These are phyloP conservation scores for Podotricha telesiphe DNA, from an alignment of 2,888 invertebrate species.

Conservation along the genomic window DNA sequence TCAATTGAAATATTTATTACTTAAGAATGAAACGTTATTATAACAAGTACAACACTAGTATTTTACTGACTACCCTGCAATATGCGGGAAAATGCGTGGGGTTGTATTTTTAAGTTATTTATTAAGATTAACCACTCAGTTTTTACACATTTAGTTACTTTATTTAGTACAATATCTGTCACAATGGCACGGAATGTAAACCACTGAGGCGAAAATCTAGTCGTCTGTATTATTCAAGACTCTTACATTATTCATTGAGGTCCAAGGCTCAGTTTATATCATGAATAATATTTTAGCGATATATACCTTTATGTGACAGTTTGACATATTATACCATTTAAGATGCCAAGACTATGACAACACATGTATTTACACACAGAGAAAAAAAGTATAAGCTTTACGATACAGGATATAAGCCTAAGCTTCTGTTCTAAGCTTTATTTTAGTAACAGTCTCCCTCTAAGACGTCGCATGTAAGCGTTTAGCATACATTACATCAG, in stretches of 20 bases:
- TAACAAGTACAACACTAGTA: too few species aligned
- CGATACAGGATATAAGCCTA: too few species aligned
- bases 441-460: too few species aligned
- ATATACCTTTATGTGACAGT: slow-evolving; percentile 6
- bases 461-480: too few species aligned
- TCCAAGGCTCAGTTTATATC: slow-evolving; percentile 19
- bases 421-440: too few species aligned
- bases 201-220: slow-evolving; percentile 17
- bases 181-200: background rate
- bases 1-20: too few species aligned
- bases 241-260: slow-evolving; percentile 22
- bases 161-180: slow-evolving; percentile 13
- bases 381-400: background rate
- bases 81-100: too few species aligned
- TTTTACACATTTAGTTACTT: too few species aligned
- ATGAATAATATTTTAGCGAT: slow-evolving; percentile 19
- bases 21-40: too few species aligned
- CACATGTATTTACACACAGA: slow-evolving; percentile 1
- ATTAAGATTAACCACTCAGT: background rate
- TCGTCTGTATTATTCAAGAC: slow-evolving; percentile 19
- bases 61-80: too few species aligned
- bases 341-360: background rate
- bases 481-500: too few species aligned
- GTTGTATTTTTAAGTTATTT: background rate
- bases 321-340: slow-evolving; percentile 17